These are phyloP conservation scores for Coregonus suidteri DNA, from an alignment of 2,797 vertebrate genomes.

Conservation along the genomic window DNA sequence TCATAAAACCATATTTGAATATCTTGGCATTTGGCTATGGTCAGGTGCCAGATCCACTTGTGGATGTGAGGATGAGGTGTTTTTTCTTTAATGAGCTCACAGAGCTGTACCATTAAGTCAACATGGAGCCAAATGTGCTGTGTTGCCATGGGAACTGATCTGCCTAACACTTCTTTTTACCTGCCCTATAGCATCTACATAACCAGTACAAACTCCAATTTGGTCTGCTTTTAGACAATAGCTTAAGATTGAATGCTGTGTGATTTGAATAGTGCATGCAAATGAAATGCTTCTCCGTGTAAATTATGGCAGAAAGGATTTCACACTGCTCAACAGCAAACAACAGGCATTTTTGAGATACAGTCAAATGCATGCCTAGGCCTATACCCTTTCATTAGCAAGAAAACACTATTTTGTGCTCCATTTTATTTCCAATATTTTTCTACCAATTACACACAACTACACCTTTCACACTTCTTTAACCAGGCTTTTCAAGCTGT, in stretches of 20 bases:
- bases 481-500: constrained; percentile 14
- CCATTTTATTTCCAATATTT: background rate
- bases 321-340: no score
- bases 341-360: background rate
- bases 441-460: constrained; percentile 23
- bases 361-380: background rate
- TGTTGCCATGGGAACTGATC: constrained; percentile 79
- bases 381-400: background rate
- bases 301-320: background rate
- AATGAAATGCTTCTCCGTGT: background rate
- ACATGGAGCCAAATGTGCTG: constrained; percentile 66
- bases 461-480: constrained; percentile 16
- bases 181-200: background rate
- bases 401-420: background rate
- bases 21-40: constrained; percentile 4
- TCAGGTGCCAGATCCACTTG: constrained; percentile 24
- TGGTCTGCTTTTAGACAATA: background rate
- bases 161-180: constrained; percentile 40
- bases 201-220: background rate
- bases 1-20: constrained; percentile 34
- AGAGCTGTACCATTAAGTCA: constrained; percentile 67
- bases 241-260: background rate
- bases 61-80: constrained; percentile 42
- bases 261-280: background rate
- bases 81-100: constrained; percentile 63